A percentile compares a stretch with the other conserved stretches of the same genome.
Evolutionary conservation across 2,113 vertebrate genomes (phyloP).

Genomic region (Bambusicola thoracicus): DNA sequence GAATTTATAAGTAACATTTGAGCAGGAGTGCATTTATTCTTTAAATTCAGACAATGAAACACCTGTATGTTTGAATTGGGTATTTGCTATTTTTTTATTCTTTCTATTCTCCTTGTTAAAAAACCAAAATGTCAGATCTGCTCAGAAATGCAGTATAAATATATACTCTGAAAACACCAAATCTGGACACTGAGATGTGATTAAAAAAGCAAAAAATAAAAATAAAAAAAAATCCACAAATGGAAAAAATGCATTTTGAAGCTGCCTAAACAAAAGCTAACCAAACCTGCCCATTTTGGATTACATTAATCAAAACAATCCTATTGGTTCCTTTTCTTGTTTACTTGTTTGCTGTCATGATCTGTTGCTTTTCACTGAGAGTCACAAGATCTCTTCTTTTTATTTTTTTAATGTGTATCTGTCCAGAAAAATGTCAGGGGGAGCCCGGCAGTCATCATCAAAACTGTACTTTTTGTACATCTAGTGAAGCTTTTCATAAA

Average conservation of each 20-base stretch:
- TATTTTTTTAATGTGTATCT: not conserved
- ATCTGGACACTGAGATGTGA: not conserved
- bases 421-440: not conserved
- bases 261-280: not conserved
- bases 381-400: not conserved
- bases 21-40: not conserved
- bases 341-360: not conserved
- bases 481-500: not conserved
- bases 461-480: not conserved
- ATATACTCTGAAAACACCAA: not conserved
- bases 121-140: not conserved
- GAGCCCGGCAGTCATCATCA: not conserved
- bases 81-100: not conserved
- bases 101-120: not conserved
- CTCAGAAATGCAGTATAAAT: not conserved
- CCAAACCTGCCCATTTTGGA: not conserved
- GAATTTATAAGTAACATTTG: conserved; percentile 27
- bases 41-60: not conserved
- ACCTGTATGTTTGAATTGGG: accelerated
- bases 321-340: not conserved
- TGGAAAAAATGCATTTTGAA: not conserved
- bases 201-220: not conserved
- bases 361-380: not conserved
- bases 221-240: not conserved
- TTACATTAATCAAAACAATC: not conserved